Evolutionary conservation across 2,888 invertebrate species (phyloP).

Genomic region (Hoplodrina ambigua): DNA sequence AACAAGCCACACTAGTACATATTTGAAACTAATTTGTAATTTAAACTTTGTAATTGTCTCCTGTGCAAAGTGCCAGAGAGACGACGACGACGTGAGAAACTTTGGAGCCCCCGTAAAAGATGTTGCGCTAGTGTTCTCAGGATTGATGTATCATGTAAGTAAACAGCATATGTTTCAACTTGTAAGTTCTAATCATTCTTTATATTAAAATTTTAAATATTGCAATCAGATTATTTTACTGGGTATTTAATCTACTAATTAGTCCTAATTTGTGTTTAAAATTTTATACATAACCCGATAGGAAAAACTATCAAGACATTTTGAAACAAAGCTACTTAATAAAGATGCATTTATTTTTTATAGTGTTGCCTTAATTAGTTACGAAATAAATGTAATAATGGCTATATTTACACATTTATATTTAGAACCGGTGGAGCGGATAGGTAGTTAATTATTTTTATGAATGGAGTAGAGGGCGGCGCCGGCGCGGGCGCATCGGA

Average conservation of each 20-base stretch:
- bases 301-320: neutral
- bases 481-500: slow-evolving; percentile 74
- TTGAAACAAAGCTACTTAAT: neutral
- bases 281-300: too few relatives aligned
- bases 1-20: slow-evolving; percentile 38
- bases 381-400: slow-evolving; percentile 40
- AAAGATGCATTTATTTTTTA: neutral
- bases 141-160: slow-evolving; percentile 8
- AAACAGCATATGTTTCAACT: slow-evolving; percentile 9
- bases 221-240: neutral
- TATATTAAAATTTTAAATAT: neutral
- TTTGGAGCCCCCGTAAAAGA: slow-evolving; percentile 26
- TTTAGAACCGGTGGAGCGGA: slow-evolving; percentile 50
- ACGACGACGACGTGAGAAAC: slow-evolving; percentile 17
- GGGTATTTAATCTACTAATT: too few relatives aligned
- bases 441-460: slow-evolving; percentile 74
- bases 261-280: too few relatives aligned
- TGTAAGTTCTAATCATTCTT: neutral
- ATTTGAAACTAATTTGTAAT: slow-evolving; percentile 58
- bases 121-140: slow-evolving; percentile 16
- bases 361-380: slow-evolving; percentile 7
- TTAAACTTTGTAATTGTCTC: slow-evolving; percentile 56
- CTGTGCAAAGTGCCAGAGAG: slow-evolving; percentile 35
- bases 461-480: slow-evolving; percentile 77
- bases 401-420: slow-evolving; percentile 50